phyloP scores from a whole-genome alignment of 2,797 vertebrate species.

The Taenioides sp. region DNA sequence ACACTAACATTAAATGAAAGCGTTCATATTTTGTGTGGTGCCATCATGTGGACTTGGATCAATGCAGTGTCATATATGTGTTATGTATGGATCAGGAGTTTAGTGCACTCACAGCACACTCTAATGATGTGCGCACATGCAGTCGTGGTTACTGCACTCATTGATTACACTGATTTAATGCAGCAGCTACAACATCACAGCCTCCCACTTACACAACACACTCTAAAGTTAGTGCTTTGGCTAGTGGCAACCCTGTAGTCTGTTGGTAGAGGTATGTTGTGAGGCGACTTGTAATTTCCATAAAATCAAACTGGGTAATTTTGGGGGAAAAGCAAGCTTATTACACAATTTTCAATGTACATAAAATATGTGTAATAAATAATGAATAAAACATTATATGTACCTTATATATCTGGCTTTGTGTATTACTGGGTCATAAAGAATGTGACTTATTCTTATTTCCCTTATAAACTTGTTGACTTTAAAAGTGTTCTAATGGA shows the following conservation, averaged over 20 bases:
- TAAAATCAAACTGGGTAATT: too few species aligned
- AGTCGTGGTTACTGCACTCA: conserved; percentile 3
- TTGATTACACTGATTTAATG: conserved; percentile 22
- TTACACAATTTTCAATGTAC: too few species aligned
- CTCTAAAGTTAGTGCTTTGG: neutral
- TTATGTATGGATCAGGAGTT: neutral
- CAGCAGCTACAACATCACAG: conserved; percentile 8
- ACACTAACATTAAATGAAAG: neutral
- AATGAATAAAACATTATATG: too few species aligned
- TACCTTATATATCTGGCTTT: too few species aligned
- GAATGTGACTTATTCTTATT: neutral
- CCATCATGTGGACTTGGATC: neutral
- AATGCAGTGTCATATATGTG: neutral
- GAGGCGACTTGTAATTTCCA: too few species aligned
- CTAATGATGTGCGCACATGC: conserved; percentile 36
- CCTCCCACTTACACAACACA: conserved; percentile 1
- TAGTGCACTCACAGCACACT: neutral
- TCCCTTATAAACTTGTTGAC: neutral
- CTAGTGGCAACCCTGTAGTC: neutral
- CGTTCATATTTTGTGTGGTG: conserved; percentile 5
- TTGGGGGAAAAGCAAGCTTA: too few species aligned
- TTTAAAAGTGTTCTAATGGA: conserved; percentile 12
- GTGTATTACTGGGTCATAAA: neutral
- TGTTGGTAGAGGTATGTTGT: too few species aligned
- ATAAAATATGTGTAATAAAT: too few species aligned